Percentiles rank a stretch among this genome's conserved stretches.
These are phyloP conservation scores for Laterallus jamaicensis DNA, from an alignment of 2,113 vertebrate genomes.

Conservation along the genomic window DNA sequence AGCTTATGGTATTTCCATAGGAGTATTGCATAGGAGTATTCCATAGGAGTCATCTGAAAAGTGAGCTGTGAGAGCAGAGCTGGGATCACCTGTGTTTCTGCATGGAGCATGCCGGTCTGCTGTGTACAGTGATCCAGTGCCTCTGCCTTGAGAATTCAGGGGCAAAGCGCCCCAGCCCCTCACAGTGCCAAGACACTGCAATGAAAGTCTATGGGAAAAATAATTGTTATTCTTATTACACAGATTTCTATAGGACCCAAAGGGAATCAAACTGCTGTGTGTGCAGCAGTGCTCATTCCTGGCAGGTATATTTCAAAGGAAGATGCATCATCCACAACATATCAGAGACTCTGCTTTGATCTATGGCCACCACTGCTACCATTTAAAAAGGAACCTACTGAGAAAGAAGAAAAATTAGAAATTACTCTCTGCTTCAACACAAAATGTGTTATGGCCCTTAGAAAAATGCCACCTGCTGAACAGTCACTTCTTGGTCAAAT, in stretches of 20 bases:
- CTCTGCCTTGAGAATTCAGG: not conserved
- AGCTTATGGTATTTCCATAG: not conserved
- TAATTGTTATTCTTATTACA: not conserved
- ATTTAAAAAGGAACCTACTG: not conserved
- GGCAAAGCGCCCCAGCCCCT: not conserved
- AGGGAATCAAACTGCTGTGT: not conserved
- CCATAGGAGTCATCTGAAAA: not conserved
- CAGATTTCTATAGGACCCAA: not conserved
- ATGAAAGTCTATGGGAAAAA: not conserved
- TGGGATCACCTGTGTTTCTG: accelerated
- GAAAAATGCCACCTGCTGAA: not conserved
- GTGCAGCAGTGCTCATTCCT: not conserved
- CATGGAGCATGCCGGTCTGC: not conserved
- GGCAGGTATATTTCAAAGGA: not conserved
- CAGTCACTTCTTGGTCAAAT: not conserved
- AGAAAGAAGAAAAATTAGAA: not conserved
- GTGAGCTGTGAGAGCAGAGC: not conserved
- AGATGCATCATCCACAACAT: not conserved
- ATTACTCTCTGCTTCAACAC: not conserved
- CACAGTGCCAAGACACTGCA: not conserved
- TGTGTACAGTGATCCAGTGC: not conserved
- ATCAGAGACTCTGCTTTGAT: not conserved
- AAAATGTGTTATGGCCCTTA: not conserved
- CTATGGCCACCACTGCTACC: not conserved
- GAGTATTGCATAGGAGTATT: not conserved